phyloP scores from a whole-genome alignment of 1,140 invertebrate species.

The Halesus radiatus region DNA sequence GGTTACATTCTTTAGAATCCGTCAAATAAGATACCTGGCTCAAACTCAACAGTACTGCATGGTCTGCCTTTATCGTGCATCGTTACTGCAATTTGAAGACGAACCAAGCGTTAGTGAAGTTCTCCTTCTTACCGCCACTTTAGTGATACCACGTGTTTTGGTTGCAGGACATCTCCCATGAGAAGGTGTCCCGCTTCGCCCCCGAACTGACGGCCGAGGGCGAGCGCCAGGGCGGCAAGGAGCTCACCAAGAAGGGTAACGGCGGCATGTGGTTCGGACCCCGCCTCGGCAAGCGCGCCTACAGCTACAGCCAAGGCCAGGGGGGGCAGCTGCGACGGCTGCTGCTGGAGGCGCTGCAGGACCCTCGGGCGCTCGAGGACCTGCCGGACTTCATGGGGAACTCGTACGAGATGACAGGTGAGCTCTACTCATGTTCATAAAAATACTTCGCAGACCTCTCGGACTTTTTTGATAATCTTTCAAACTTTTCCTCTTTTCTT shows the following conservation, averaged over 20 bases:
- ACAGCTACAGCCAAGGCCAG: background rate
- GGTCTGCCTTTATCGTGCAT: no score
- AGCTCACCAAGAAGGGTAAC: conserved; percentile 31
- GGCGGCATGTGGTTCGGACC: conserved; percentile 56
- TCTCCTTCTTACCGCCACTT: no score
- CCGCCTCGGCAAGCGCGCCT: conserved; percentile 44
- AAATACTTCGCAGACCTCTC: no score
- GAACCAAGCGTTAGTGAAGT: no score
- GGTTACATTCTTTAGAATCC: no score
- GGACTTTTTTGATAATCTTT: no score
- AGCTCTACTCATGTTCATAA: no score
- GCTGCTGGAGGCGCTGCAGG: conserved; percentile 41
- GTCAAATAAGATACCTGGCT: no score
- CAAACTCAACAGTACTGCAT: no score
- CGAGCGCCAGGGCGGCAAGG: background rate
- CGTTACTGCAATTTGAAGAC: no score
- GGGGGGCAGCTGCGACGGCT: conserved; percentile 10
- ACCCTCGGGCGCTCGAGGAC: conserved; percentile 15
- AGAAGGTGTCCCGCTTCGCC: background rate
- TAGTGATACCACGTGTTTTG: no score
- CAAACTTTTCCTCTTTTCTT: no score
- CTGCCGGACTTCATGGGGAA: conserved; percentile 15
- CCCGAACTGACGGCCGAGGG: background rate
- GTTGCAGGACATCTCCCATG: background rate
- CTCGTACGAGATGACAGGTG: conserved; percentile 1